Evolutionary conservation across 2,888 invertebrate genomes (phyloP), one percentile per base, ranked within the genome.

Genomic region (Drosophila rellima): DNA sequence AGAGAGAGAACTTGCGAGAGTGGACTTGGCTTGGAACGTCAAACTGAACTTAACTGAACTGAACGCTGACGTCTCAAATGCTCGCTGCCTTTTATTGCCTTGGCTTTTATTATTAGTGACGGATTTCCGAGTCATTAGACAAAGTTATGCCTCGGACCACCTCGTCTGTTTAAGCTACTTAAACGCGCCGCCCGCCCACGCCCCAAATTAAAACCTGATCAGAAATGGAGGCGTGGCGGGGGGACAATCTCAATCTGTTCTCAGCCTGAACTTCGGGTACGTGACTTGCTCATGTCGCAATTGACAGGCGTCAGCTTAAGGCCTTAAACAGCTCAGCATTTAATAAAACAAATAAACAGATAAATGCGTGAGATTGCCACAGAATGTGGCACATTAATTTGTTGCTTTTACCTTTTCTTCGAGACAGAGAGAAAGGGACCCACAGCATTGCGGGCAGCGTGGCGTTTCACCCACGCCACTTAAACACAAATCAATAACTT

Each of bases 101-200:
- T 78, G 85, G 78, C 72, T 87, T 79, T 91, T 89, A 89, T 88
- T 86, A 82, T 88, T 88, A 87, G 82, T 91, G 91, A 91, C 90
- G 92, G 91, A 91, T 92, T 91, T 92, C 91, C 91, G 84, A 90
- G 87, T 91, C 90, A 92, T 92, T 92, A 91, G 90, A 80, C 91
- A 89, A 92, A 91, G 90, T 91, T 90, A 91, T 88, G 83, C 78
- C 72, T 60, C 62, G 76, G 91, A 92, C 91, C 92, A 92, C 91
- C 92, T 84, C 83, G 73, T 78, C 77, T 83, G 90, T 79, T 88
- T 90, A 91, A 91, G 92, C 90, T 91, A 90, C 90, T 90, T 90
- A 91, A 85, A 84, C 89, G 89, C 83, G 77, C 89, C 82, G 90
- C 56, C 81, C 74, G 77, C 68, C 81, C 79, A 77, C 42, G 54